Base-by-base conservation (phyloP, 2,888 invertebrate genomes). In the Phyllotreta striolata region DNA sequence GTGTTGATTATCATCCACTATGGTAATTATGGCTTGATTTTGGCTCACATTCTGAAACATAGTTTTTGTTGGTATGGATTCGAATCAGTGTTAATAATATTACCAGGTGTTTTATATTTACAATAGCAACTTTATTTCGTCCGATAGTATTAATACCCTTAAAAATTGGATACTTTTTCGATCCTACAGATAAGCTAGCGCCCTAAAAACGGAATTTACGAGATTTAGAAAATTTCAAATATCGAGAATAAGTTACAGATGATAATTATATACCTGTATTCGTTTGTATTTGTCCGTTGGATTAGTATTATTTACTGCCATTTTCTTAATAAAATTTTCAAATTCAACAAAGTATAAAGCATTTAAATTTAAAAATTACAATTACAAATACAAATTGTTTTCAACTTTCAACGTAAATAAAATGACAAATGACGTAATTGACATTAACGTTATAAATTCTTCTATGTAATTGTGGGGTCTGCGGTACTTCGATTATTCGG, bases 101-200 rank as follows among this genome's bases (percentile, higher is more conserved):
- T 74, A 81, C 80, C 69, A 74, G 46, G 70, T 78, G 71, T 70
- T 76, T 77, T n/a, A 81, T 68, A 56, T 78, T 76, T 8, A 80
- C 71, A 39, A 74, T 69, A 52, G 80, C 79, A 39, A 73, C 66
- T 60, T 68, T 75, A 66, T 77, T 75, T 61, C 80, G 72, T 55
- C 81, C 81, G 59, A 81, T 70, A n/a, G 75, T 74, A 67, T 81
- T 81, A 40, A 77, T 62, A 13, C 80, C 81, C 55, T 78, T 75
- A 63, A 68, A 72, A 14, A 73, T 39, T 4, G 69, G 64, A 54
- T 65, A 68, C 7, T 46, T 60, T 55, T 62, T 67, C 34, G 65
- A 63, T 35, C 64, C 56, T n/a, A 70, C 52, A 10, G 40, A 46
- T 47, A 73, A 51, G 47, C 13, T 41, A 14, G 65, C 73, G 37